A percentile compares a stretch with the other conserved stretches of the same genome.
Evolutionary conservation across 1,140 invertebrate species (phyloP).

Genomic region (Saccostrea cuccullata): DNA sequence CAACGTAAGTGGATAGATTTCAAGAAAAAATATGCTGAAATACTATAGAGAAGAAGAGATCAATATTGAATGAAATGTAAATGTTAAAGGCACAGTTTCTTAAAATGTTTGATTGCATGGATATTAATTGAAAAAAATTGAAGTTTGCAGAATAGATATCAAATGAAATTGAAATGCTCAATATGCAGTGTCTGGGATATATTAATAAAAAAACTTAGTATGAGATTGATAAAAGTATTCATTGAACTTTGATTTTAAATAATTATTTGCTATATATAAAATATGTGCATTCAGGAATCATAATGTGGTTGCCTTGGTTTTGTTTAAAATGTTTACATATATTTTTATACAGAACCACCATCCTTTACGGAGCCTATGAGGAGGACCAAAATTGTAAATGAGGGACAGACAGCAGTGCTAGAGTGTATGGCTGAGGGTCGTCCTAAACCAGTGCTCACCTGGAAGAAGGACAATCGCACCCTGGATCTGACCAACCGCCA

Average conservation of each 20-base stretch:
- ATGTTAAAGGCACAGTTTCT: not conserved
- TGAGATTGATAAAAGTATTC: not conserved
- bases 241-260: not conserved
- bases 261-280: too few relatives aligned
- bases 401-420: constrained; percentile 89
- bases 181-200: too few relatives aligned
- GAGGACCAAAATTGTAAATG: constrained; percentile 86
- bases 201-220: too few relatives aligned
- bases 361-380: constrained; percentile 91
- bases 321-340: too few relatives aligned
- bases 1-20: constrained; percentile 81
- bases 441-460: constrained; percentile 91
- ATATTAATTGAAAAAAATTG: not conserved
- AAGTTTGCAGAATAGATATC: too few relatives aligned
- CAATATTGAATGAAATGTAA: not conserved
- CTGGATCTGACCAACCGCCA: constrained; percentile 85
- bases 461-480: constrained; percentile 90
- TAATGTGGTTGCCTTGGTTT: too few relatives aligned
- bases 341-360: constrained; percentile 85
- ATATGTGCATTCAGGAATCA: too few relatives aligned
- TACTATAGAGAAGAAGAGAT: not conserved
- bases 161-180: too few relatives aligned
- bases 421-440: constrained; percentile 92
- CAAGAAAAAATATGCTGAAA: not conserved
- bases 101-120: not conserved